Evolutionary conservation across 2,797 vertebrate genomes (phyloP).

Genomic region (Peromyscus melanophrys): DNA sequence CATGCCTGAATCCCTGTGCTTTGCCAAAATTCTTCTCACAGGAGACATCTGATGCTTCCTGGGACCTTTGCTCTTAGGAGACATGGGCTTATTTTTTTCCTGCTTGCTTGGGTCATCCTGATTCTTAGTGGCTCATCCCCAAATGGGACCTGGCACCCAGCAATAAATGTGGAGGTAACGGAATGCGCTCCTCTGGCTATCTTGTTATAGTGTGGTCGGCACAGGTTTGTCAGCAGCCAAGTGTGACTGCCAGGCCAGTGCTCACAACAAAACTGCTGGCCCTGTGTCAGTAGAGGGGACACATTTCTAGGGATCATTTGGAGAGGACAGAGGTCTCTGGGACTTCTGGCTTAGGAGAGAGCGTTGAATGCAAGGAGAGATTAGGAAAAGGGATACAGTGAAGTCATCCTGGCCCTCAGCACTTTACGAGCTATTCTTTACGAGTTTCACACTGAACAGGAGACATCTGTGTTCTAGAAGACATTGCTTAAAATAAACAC

Average conservation of each 20-base stretch:
- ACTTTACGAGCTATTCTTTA: conserved; percentile 58
- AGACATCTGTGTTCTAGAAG: conserved; percentile 76
- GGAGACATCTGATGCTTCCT: conserved; percentile 21
- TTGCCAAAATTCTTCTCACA: conserved; percentile 45
- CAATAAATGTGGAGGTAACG: background rate
- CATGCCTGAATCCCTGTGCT: background rate
- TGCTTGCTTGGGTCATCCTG: conserved; percentile 64
- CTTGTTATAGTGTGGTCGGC: conserved; percentile 82
- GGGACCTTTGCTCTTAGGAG: background rate
- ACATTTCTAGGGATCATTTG: conserved; percentile 80
- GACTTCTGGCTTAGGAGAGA: conserved; percentile 75
- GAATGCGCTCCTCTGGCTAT: conserved; percentile 68
- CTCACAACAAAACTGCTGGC: conserved; percentile 77
- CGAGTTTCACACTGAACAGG: conserved; percentile 61
- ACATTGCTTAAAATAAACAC: conserved; percentile 79
- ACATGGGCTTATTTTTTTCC: background rate
- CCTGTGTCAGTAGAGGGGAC: conserved; percentile 81
- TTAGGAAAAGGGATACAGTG: background rate
- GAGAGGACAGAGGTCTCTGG: conserved; percentile 75
- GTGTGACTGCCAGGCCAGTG: background rate
- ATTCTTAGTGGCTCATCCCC: conserved; percentile 60
- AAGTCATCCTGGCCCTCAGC: background rate
- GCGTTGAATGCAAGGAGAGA: background rate
- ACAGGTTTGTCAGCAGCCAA: conserved; percentile 79
- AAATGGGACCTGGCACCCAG: background rate